phyloP scores from a whole-genome alignment of 2,797 vertebrate genomes.

The Odontamblyopus rebecca region DNA sequence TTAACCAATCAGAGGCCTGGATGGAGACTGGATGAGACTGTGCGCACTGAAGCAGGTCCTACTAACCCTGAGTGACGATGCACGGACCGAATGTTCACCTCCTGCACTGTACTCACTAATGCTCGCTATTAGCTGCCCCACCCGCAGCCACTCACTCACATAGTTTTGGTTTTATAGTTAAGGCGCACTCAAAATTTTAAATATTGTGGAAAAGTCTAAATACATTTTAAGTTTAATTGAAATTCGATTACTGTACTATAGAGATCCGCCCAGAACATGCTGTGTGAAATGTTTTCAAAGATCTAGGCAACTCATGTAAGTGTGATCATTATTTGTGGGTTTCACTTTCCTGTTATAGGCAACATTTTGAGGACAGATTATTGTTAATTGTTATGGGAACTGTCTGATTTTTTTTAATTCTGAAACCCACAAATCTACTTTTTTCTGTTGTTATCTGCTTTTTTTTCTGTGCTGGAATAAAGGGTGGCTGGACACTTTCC shows the following conservation, averaged over 20 bases:
- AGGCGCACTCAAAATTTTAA: neutral
- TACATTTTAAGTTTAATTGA: neutral
- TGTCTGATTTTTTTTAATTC: too few relatives aligned
- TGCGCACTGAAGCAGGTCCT: conserved; percentile 19
- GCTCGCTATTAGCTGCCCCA: conserved; percentile 37
- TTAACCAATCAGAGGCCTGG: conserved; percentile 29
- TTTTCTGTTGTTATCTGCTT: neutral
- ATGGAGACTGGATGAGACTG: conserved; percentile 25
- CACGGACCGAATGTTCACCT: conserved; percentile 47
- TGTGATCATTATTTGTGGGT: neutral
- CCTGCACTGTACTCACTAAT: conserved; percentile 55
- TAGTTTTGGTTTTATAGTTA: neutral
- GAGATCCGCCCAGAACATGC: neutral
- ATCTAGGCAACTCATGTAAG: neutral
- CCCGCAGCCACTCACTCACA: conserved; percentile 8
- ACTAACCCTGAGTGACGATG: conserved; percentile 39
- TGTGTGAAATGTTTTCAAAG: neutral
- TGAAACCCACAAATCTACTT: neutral
- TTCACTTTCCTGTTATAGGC: too few relatives aligned
- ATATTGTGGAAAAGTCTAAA: conserved; percentile 4
- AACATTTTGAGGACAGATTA: too few relatives aligned
- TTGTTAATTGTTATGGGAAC: too few relatives aligned
- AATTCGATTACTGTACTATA: neutral
- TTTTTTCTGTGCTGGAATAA: neutral
- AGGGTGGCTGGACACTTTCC: neutral